Evolutionary conservation across 2,888 invertebrate genomes (phyloP).

Genomic region (Callimorpha dominula): DNA sequence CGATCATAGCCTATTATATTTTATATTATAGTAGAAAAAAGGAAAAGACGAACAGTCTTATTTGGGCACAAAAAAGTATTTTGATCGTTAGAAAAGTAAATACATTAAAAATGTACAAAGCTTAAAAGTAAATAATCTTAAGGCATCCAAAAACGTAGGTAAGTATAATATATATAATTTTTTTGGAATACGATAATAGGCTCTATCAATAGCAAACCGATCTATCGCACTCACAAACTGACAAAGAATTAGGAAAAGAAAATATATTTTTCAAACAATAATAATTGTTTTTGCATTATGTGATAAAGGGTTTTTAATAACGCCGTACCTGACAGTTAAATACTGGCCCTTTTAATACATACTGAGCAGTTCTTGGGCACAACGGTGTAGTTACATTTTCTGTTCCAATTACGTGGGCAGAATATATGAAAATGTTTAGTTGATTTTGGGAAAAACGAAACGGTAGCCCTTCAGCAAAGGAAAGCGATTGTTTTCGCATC

Average conservation of each 20-base stretch:
- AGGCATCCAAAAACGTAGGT: too few species aligned
- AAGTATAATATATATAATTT: too few species aligned
- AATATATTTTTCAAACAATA: background rate
- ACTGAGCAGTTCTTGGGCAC: background rate
- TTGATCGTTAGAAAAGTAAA: conserved; percentile 4
- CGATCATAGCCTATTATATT: conserved; percentile 32
- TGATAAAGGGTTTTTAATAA: background rate
- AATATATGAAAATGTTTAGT: background rate
- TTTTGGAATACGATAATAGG: background rate
- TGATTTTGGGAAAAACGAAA: too few species aligned
- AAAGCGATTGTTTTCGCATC: too few species aligned
- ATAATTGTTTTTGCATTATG: background rate
- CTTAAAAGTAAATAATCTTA: background rate
- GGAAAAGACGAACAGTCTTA: conserved; percentile 43
- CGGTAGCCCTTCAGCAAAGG: too few species aligned
- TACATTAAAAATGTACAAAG: background rate
- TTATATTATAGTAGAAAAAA: conserved; percentile 21
- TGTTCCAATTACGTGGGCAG: background rate
- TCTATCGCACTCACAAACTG: too few species aligned
- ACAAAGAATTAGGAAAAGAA: too few species aligned
- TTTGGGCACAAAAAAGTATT: conserved; percentile 29
- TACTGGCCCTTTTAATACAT: background rate
- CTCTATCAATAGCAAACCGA: conserved; percentile 10
- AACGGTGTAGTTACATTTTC: background rate
- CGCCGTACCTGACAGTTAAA: too few species aligned